These are phyloP conservation scores for Drosophila ambigua DNA, from an alignment of 1,140 invertebrate genomes.

Conservation along the genomic window DNA sequence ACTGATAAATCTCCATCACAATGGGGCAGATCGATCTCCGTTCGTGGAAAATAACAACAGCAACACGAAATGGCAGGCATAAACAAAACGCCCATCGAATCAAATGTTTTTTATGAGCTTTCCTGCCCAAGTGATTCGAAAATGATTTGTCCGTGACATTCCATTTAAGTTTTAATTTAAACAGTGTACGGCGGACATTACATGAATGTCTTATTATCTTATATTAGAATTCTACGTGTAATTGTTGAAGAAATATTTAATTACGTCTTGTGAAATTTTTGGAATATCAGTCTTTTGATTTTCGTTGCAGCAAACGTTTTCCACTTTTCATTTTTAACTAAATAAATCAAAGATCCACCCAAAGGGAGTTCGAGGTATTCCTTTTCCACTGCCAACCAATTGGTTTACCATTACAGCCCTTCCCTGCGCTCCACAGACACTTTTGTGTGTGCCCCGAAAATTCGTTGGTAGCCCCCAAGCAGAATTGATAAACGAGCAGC, in stretches of 20 bases:
- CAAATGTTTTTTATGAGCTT: slow-evolving; percentile 62
- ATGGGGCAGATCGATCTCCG: slow-evolving; percentile 40
- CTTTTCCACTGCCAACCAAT: not conserved
- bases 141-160: slow-evolving; percentile 33
- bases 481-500: slow-evolving; percentile 62
- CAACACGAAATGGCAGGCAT: slow-evolving; percentile 25
- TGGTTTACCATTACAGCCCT: not conserved
- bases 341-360: too few species aligned
- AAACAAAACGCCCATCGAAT: slow-evolving; percentile 37
- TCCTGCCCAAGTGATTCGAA: slow-evolving; percentile 28
- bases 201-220: not conserved
- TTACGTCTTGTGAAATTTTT: too few species aligned
- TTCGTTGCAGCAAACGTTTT: too few species aligned
- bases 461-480: slow-evolving; percentile 5
- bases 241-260: not conserved
- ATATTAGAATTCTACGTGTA: slow-evolving; percentile 5
- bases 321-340: too few species aligned
- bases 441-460: slow-evolving; percentile 18
- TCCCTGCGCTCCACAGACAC: slow-evolving; percentile 2
- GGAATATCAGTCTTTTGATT: too few species aligned
- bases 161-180: not conserved
- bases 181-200: not conserved
- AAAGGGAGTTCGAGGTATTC: not conserved
- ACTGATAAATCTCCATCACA: slow-evolving; percentile 69
- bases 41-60: slow-evolving; percentile 37